Evolutionary conservation across 2,113 vertebrate genomes (phyloP), one percentile per base, ranked within the genome.

Genomic region (Forbesichthys papilliferus): DNA sequence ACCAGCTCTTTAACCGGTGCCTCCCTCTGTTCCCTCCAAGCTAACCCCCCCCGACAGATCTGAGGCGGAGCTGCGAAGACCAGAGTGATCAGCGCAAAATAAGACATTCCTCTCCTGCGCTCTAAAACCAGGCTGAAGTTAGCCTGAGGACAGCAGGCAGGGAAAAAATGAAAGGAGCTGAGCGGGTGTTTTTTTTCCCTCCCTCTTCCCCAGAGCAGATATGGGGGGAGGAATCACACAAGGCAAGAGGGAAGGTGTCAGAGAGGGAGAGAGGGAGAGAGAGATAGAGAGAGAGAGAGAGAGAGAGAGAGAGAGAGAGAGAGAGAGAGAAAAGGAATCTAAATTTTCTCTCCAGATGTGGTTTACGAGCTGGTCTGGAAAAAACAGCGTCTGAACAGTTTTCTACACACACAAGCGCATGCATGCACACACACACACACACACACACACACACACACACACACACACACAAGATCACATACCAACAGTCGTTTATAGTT

Each of bases 281-380:
- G 54, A 33, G 46, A 33, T 16, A 36, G 54, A 53, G 11, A 14
- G 48, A 52, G 48, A 14, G 18, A 33, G 49, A 65, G 63, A 52
- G 63, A 58, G 47, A 14, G 18, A 33, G 47, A 20, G 46, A 69
- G 48, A n/a, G 48, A 60, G 68, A 51, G 57, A 36, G 66, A 51
- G 66, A n/a, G 66, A 33, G 14, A n/a, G 49, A 18, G 58, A 12
- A 11, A 42, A 51, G 82, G 85, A 91, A 90, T 90, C 90, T 91
- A 89, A 91, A 91, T 91, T 90, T 88, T 86, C 90, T 91, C 84
- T 82, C 88, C 90, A 91, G 90, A 91, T 91, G 90, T 91, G 88
- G 86, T 91, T 91, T 91, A 91, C 86, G 87, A 91, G 90, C 86
- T 88, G 81, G 86, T 84, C 88, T 89, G 85, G 85, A 90, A 89